Evolutionary conservation across 2,888 invertebrate species (phyloP).

Genomic region (Amiota mariae): DNA sequence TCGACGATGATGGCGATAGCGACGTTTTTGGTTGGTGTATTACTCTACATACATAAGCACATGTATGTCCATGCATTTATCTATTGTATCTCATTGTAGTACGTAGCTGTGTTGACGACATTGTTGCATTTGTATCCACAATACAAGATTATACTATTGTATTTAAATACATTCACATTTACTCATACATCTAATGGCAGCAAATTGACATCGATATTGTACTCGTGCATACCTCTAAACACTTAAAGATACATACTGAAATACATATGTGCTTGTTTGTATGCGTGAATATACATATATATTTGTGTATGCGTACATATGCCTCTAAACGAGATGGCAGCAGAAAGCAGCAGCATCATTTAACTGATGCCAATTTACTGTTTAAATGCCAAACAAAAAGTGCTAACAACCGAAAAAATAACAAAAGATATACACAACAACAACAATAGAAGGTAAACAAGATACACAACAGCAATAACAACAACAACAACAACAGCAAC

Average conservation of each 20-base stretch:
- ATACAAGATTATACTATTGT: not conserved
- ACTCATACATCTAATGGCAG: conserved; percentile 58
- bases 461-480: conserved; percentile 59
- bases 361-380: conserved; percentile 73
- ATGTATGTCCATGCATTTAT: not conserved
- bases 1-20: no score
- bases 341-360: conserved; percentile 52
- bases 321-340: conserved; percentile 39
- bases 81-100: conserved; percentile 37
- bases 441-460: conserved; percentile 66
- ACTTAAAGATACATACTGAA: conserved; percentile 24
- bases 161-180: conserved; percentile 55
- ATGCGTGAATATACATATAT: conserved; percentile 21
- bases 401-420: conserved; percentile 61
- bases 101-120: conserved; percentile 18
- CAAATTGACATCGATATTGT: conserved; percentile 66
- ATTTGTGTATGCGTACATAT: conserved; percentile 19
- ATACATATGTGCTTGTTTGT: conserved; percentile 18
- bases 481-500: conserved; percentile 45
- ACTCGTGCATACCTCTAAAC: conserved; percentile 21
- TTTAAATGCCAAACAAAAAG: conserved; percentile 71
- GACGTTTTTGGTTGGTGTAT: not conserved
- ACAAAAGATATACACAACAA: conserved; percentile 39
- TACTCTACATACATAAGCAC: not conserved
- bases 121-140: not conserved